These are phyloP conservation scores for Anodontia alba DNA, from an alignment of 2,888 invertebrate genomes.

Conservation along the genomic window DNA sequence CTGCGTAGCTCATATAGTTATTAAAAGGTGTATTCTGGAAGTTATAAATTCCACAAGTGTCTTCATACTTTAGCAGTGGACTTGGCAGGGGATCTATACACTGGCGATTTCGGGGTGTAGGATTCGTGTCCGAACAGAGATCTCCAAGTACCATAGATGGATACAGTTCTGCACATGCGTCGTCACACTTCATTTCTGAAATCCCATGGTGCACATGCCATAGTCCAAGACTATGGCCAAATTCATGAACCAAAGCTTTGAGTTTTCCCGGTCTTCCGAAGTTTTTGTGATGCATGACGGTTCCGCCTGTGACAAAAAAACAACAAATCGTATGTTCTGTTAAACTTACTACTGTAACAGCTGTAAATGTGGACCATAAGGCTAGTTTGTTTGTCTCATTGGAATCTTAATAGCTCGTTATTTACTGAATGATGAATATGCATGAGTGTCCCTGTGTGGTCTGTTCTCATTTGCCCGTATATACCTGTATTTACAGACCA, in stretches of 20 bases:
- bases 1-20: conserved; percentile 83
- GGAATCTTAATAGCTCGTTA: no score
- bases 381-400: no score
- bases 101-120: conserved; percentile 75
- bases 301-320: conserved; percentile 72
- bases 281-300: conserved; percentile 75
- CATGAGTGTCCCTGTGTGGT: no score
- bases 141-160: conserved; percentile 82
- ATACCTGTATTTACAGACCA: no score
- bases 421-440: no score
- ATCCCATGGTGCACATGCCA: conserved; percentile 84
- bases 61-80: conserved; percentile 20
- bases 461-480: no score
- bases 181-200: conserved; percentile 77
- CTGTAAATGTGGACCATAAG: no score
- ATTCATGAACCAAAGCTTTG: conserved; percentile 81
- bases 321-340: no score
- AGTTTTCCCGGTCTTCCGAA: conserved; percentile 73
- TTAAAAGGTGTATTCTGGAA: conserved; percentile 77
- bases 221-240: conserved; percentile 83
- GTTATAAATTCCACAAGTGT: conserved; percentile 64
- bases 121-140: conserved; percentile 81
- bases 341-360: no score
- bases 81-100: conserved; percentile 73
- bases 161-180: conserved; percentile 78